Base-by-base conservation (phyloP, 2,888 invertebrate genomes). In the Tryphoninae sp. region DNA sequence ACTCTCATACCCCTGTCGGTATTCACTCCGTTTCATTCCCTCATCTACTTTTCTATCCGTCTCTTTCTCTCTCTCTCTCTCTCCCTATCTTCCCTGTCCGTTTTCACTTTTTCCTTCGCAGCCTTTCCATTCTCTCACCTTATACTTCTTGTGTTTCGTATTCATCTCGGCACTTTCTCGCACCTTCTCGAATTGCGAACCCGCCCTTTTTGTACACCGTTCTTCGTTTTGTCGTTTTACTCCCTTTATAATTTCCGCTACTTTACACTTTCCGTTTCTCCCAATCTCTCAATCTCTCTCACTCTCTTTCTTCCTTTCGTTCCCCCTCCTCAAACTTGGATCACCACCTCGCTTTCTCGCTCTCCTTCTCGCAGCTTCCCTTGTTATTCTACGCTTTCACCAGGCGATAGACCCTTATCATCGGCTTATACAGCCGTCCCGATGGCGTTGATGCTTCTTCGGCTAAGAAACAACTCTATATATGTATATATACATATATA, bases 391-490 rank as follows among this genome's bases (percentile, higher is more conserved):
- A 49, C 51, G 49, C 55, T 67, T 78, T 58, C 72, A 26, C 71
- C 45, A 42, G 71, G 69, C 64, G 58, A 67, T 79, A 82, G 85
- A 85, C 81, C 84, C 85, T 88, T 86, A 86, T 86, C 85, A 33
- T 22, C 45, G 59, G 61, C 69, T 73, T 80, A 55, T 69, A 77
- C 73, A 64, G 73, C 73, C 61, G 16, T 19, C 51, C n/a, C 59
- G 33, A 62, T 77, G 53, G 58, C 65, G 64, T 64, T 64, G 64
- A 61, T 77, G 62, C 49, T 69, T 8, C 68, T 8, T 49, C 76
- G 16, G 13, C 23, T 16, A 53, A 68, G 67, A 68, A 69, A 33
- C 58, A 59, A 42, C 33, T 45, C 49, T 59, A 22, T 9, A 9
- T 42, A 22, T 16, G 42, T 58, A 45, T 26, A 16, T 33, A 9